Evolutionary conservation across 92 coral and sea anemone species (phyloP), one percentile per base, ranked within the genome.

Genomic region (Porites rus): DNA sequence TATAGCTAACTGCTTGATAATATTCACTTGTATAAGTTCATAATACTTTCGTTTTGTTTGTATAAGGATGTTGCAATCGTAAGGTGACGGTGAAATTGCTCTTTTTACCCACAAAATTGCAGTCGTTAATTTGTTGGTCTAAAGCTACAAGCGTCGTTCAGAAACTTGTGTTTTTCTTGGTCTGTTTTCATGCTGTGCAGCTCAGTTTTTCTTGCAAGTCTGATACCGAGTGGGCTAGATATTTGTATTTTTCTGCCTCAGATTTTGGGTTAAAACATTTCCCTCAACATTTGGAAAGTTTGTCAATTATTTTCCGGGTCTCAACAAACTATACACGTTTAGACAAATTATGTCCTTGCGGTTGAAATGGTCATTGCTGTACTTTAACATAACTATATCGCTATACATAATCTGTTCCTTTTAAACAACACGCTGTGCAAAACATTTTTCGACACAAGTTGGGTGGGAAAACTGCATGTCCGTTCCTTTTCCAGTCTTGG

Each of bases 21-120:
- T 24, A 25, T 69, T 69, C 67, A 54, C 76, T 54, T 25, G 25
- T 60, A 71, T 43, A n/a, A 72, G 78, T 73, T 60, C 64, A 50
- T 72, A 60, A 81, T 43, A 69, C 86, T 83, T 73, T 19, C 80
- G 10, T 20, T 83, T 83, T 73, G 79, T 74, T 83, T 83, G 79
- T 21, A 38, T 65, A 38, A 65, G 79, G 65, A 73, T 83, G 80
- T 83, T 52, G 87, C 87, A 83, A 83, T 83, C 80, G 74, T 46
- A 22, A 67, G 22, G 5, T 54, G 75, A n/a, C 3, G 54, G 61
- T 80, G 66, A 59, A 69, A 50, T n/a, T 81, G 72, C 52, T 81
- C 72, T 3, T 51, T 25, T 58, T 56, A 21, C 14, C 82, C n/a
- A 10, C 25, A 20, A 18, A 43, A 46, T 59, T 79, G 5, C 17